A percentile compares a stretch with the other conserved stretches of the same genome.
phyloP scores from a whole-genome alignment of 2,113 vertebrate genomes.

The Hydrochoerus hydrochaeris region DNA sequence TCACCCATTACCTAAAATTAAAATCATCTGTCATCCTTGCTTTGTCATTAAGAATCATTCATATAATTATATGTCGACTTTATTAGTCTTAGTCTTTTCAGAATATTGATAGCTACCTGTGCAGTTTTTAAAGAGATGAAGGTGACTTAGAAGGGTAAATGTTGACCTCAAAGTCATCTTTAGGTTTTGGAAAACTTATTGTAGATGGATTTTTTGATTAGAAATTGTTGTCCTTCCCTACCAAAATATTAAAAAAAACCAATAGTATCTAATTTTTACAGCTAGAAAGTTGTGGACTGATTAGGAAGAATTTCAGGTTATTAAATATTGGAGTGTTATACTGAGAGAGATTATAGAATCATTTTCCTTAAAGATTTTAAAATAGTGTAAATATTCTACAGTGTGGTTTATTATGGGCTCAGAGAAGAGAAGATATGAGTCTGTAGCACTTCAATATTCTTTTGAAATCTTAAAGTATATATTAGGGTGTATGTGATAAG shows the following conservation, averaged over 20 bases:
- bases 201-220: constrained; percentile 24
- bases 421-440: constrained; percentile 25
- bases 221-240: constrained; percentile 56
- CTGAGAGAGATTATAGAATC: constrained; percentile 33
- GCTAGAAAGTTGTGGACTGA: constrained; percentile 17
- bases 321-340: constrained; percentile 62
- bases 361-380: constrained; percentile 56
- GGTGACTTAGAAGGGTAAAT: constrained; percentile 44
- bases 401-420: neutral
- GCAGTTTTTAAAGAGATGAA: constrained; percentile 30
- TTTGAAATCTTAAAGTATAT: neutral
- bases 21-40: constrained; percentile 22
- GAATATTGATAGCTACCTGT: neutral
- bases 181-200: constrained; percentile 55
- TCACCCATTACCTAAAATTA: neutral
- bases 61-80: neutral
- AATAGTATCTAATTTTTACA: constrained; percentile 59
- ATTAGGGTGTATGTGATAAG: neutral
- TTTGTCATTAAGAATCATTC: constrained; percentile 49
- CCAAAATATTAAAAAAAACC: constrained; percentile 21
- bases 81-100: neutral
- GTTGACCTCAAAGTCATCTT: constrained; percentile 42
- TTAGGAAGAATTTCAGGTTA: constrained; percentile 57
- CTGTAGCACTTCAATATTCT: constrained; percentile 41
- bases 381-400: neutral